A percentile compares a stretch with the other conserved stretches of the same genome.
These are phyloP conservation scores for Parapsyche elsis DNA, from an alignment of 1,140 invertebrate species.

Conservation along the genomic window DNA sequence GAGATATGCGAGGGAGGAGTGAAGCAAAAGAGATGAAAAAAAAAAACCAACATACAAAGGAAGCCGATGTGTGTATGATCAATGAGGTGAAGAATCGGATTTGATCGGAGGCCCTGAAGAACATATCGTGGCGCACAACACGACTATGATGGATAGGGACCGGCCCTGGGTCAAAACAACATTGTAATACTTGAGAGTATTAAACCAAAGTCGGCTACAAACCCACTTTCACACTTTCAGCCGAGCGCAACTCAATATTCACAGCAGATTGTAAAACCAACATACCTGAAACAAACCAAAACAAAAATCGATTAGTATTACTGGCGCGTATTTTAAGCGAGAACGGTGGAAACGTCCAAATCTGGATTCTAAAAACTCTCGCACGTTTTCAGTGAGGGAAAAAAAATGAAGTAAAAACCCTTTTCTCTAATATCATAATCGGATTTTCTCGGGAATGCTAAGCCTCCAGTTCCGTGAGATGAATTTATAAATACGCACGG, in stretches of 20 bases:
- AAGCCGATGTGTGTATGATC: slow-evolving; percentile 34
- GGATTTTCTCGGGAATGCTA: slow-evolving; percentile 52
- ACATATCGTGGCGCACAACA: slow-evolving; percentile 14
- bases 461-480: slow-evolving; percentile 35
- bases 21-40: not conserved
- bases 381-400: not conserved
- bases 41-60: not conserved
- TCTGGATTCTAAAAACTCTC: not conserved
- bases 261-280: not conserved
- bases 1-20: too few species aligned
- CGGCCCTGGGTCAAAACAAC: slow-evolving; percentile 26
- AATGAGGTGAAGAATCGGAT: slow-evolving; percentile 34
- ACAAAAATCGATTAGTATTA: slow-evolving; percentile 4
- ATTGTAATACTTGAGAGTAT: not conserved
- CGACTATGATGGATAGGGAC: slow-evolving; percentile 44
- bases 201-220: not conserved
- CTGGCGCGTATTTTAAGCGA: not conserved
- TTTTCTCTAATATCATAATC: slow-evolving; percentile 46
- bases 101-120: slow-evolving; percentile 2
- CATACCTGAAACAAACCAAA: slow-evolving; percentile 9
- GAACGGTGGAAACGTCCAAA: not conserved
- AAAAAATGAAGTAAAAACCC: slow-evolving; percentile 3
- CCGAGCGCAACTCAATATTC: not conserved
- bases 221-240: not conserved
- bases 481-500: slow-evolving; percentile 39